Base-by-base conservation (phyloP, 1,140 invertebrate genomes). In the Drosophila lacertosa region DNA sequence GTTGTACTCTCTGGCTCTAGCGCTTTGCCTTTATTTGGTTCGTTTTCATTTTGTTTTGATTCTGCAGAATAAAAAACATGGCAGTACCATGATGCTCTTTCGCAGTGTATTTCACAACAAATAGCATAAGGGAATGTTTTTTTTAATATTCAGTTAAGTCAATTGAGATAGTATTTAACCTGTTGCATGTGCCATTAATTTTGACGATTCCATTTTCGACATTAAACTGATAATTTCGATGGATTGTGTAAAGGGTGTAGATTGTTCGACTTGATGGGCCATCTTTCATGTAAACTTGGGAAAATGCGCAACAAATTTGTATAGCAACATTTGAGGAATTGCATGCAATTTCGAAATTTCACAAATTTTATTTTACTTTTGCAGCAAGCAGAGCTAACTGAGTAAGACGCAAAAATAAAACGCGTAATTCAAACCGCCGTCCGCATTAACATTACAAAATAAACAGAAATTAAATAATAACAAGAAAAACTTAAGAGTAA, bases 381-480 rank as follows among this genome's bases (percentile, higher is more conserved):
- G 50, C 82, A 86, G 82, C 40, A 11, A 26, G 40, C 22, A 26
- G 32, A 29, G 32, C 15, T 6, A 39, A 24, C 51, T 5, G 11
- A 53, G 33, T 53, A 39, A 54, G 35, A 40, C 35, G 35, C 51
- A 40, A 16, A 24, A n/a, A 15, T 29, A 16, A 40, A 66, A 54
- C 77, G 77, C 73, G 77, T 72, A 75, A 29, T 60, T 86, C 63
- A 66, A 86, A 82, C 70, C 63, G 82, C 82, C 82, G 83, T 88
- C 83, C 82, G 47, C 55, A 74, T 33, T 72, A 62, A 59, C 57
- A 47, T 53, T 71, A 69, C 40, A 26, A 59, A 65, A 51, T 29
- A 65, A 73, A 63, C 24, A 62, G 53, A 40, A 51, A 64, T 15
- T 50, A 35, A 71, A 69, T 59, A 69, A 60, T 62, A 76, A 29